These are phyloP conservation scores for Brachirus orientalis DNA, from an alignment of 2,113 vertebrate species.

Conservation along the genomic window DNA sequence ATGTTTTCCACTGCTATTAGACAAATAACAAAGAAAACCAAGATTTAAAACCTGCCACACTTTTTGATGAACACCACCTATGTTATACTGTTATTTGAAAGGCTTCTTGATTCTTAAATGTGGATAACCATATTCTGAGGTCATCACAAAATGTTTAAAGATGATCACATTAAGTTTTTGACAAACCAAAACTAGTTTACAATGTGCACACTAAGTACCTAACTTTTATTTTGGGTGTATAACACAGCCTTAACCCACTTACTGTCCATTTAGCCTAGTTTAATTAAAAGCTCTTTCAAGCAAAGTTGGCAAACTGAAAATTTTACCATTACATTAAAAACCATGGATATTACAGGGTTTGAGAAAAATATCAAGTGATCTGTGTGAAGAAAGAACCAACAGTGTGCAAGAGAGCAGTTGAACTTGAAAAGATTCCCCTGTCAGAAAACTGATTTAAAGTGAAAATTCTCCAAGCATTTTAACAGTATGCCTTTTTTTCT, in stretches of 20 bases:
- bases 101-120: too few species aligned
- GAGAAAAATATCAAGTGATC: slow-evolving; percentile 11
- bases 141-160: background rate
- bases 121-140: background rate
- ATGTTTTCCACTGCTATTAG: too few species aligned
- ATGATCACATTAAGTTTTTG: background rate
- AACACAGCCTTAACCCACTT: slow-evolving; percentile 7
- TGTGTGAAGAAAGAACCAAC: background rate
- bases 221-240: background rate
- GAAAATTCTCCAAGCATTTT: slow-evolving; percentile 24
- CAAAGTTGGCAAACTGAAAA: slow-evolving; percentile 36
- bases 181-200: background rate
- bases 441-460: slow-evolving; percentile 38
- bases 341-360: slow-evolving; percentile 29
- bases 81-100: background rate
- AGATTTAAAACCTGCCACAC: slow-evolving; percentile 1
- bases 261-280: slow-evolving; percentile 42
- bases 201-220: too few species aligned
- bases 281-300: slow-evolving; percentile 40
- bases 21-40: slow-evolving; percentile 16
- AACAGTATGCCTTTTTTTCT: slow-evolving; percentile 28
- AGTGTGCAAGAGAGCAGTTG: slow-evolving; percentile 14
- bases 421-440: slow-evolving; percentile 35
- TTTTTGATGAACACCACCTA: background rate
- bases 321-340: slow-evolving; percentile 21